phyloP scores from a whole-genome alignment of 1,140 invertebrate genomes.

The Musca domestica region DNA sequence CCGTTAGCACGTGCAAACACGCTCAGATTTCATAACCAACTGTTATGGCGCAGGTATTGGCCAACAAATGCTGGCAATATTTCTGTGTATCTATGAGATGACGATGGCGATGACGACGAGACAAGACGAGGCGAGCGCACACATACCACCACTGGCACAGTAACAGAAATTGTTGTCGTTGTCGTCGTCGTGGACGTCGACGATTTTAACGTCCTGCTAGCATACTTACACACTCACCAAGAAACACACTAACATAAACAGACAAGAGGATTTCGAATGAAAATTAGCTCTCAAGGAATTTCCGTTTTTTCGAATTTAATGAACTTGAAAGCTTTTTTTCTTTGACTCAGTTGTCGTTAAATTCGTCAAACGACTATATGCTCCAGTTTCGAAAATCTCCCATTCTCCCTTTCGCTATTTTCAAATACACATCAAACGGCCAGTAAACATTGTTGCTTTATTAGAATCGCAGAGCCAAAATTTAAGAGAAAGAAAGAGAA shows the following conservation, averaged over 20 bases:
- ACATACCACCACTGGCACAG: too few species aligned
- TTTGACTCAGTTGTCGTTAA: too few species aligned
- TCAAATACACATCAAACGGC: too few species aligned
- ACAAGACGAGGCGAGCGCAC: too few species aligned
- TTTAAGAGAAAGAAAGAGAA: neutral
- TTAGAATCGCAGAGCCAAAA: neutral
- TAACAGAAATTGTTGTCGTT: too few species aligned
- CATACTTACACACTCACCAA: neutral
- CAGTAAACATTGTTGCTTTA: neutral
- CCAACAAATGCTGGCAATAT: neutral
- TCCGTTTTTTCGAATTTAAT: conserved; percentile 14
- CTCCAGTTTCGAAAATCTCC: too few species aligned
- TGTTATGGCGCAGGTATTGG: conserved; percentile 18
- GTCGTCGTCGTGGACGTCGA: too few species aligned
- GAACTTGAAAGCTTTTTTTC: conserved; percentile 13
- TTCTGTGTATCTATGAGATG: conserved; percentile 10
- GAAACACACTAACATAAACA: neutral
- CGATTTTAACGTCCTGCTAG: too few species aligned
- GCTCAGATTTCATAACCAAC: conserved; percentile 21
- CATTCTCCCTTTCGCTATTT: too few species aligned
- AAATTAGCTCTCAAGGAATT: neutral
- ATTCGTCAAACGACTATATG: too few species aligned
- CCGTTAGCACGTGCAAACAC: conserved; percentile 14
- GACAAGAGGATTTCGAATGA: neutral
- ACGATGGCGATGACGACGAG: too few species aligned